A percentile compares a stretch with the other conserved stretches of the same genome.
These are phyloP conservation scores for Invenusta paracnida DNA, from an alignment of 2,888 invertebrate genomes.

Conservation along the genomic window DNA sequence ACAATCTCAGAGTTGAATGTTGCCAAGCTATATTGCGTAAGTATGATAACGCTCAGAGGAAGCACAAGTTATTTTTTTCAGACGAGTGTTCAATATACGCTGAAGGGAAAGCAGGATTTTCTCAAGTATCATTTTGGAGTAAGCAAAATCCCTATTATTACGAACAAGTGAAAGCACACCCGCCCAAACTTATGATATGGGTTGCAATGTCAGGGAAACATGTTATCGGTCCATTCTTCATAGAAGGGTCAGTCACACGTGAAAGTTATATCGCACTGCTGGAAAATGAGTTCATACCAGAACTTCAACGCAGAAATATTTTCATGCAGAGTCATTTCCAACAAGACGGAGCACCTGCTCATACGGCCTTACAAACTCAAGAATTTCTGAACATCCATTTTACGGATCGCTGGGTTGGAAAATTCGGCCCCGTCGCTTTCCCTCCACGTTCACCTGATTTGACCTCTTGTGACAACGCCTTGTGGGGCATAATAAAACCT, in stretches of 20 bases:
- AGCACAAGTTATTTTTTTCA: not conserved
- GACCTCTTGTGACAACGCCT: not conserved
- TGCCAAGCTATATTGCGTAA: not conserved
- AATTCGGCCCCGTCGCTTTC: not conserved
- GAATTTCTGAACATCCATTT: not conserved
- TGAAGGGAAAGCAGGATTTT: not conserved
- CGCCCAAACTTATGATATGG: not conserved
- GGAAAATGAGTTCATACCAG: not conserved
- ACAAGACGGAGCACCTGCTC: not conserved
- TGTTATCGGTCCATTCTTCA: not conserved
- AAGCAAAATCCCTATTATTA: not conserved
- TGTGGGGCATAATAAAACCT: not conserved
- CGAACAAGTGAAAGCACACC: not conserved
- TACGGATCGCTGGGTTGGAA: not conserved
- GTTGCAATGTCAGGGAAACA: not conserved
- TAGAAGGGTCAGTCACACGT: not conserved
- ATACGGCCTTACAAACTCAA: not conserved
- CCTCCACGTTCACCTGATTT: not conserved
- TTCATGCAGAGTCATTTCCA: not conserved
- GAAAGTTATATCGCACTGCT: not conserved
- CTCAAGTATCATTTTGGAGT: not conserved
- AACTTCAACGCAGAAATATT: not conserved
- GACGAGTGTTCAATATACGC: constrained; percentile 18
- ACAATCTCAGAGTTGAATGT: not conserved
- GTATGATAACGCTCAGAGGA: not conserved